Evolutionary conservation across 2,113 vertebrate genomes (phyloP), one percentile per base, ranked within the genome.

Genomic region (Peromyscus polionotus): DNA sequence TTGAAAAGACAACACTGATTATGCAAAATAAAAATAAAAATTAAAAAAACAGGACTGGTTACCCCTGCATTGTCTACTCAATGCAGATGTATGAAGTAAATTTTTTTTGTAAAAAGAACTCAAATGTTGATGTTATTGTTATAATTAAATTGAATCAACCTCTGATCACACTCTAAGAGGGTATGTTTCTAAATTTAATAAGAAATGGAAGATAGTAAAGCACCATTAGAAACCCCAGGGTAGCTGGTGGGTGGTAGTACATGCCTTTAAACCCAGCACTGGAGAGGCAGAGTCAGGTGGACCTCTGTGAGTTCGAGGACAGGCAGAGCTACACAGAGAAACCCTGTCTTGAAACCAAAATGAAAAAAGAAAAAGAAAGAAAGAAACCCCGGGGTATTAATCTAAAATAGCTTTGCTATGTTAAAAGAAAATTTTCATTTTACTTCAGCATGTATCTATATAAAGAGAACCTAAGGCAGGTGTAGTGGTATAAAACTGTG

Each of bases 341-440:
- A 70, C 33, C 33, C 33, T 70, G 68, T 36, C 68, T 70, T 36
- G 33, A 70, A 70, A 70, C 1, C 1, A 63, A 70, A 68, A 36
- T 0, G 2, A 70, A 36, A 33, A 7, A 16, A 36, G 1, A 17
- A n/a, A 3, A 3, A 36, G 6, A 19, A 3, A 17, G 1, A 19
- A 28, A 5, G 12, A 33, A 93, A 81, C 14, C 3, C 51, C 45
- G 77, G 8, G 39, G 8, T 59, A 28, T 65, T 76, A 33, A 70
- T 92, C 42, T 86, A 91, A 85, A 75, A 51, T 61, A 94, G 59
- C 61, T 83, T 88, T 96, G 70, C 61, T 48, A 26, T 16, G 42
- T 88, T 90, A 72, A 94, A 73, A 57, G 26, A 63, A 81, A 75
- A 79, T 36, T 28, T 83, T 57, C 39, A 17, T 5, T 84, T 57